These are phyloP conservation scores for Ophiothrix spiculata DNA, from an alignment of 35 echinoderm and acorn worm species.

Conservation along the genomic window DNA sequence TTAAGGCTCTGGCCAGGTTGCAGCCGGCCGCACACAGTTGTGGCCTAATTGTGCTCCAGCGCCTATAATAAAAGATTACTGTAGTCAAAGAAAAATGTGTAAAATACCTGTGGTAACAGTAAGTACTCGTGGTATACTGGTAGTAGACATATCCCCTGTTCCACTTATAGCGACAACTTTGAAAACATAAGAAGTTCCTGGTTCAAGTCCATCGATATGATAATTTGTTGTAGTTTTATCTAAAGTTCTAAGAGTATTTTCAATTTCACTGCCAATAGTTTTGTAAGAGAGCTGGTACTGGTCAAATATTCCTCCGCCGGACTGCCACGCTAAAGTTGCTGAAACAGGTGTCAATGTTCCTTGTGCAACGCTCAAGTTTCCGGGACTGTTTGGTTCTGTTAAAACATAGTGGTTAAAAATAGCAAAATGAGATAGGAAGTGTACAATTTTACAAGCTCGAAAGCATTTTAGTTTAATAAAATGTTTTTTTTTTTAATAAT, in stretches of 20 bases:
- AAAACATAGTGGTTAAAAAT: no score
- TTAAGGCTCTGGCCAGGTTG: no score
- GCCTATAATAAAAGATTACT: no score
- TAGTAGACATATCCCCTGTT: background rate
- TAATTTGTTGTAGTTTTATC: constrained; percentile 1
- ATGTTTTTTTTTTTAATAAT: no score
- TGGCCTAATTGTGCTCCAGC: no score
- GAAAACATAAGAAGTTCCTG: constrained; percentile 22
- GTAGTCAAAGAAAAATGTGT: no score
- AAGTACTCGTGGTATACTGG: constrained; percentile 4
- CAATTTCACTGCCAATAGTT: background rate
- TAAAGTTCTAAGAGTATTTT: background rate
- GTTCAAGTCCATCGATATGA: constrained; percentile 10
- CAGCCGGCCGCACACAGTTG: no score
- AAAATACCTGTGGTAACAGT: constrained; percentile 24
- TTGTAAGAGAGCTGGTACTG: constrained; percentile 29
- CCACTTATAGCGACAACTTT: constrained; percentile 22
- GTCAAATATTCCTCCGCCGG: constrained; percentile 16
- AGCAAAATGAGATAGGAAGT: no score
- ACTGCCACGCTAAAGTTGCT: constrained; percentile 10
- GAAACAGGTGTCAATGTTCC: constrained; percentile 4
- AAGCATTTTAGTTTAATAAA: no score
- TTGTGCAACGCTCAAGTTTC: background rate
- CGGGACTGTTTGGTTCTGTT: constrained; percentile 13
- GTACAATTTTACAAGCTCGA: no score